Evolutionary conservation across 2,113 vertebrate species (phyloP).

Genomic region (Pipra filicauda): DNA sequence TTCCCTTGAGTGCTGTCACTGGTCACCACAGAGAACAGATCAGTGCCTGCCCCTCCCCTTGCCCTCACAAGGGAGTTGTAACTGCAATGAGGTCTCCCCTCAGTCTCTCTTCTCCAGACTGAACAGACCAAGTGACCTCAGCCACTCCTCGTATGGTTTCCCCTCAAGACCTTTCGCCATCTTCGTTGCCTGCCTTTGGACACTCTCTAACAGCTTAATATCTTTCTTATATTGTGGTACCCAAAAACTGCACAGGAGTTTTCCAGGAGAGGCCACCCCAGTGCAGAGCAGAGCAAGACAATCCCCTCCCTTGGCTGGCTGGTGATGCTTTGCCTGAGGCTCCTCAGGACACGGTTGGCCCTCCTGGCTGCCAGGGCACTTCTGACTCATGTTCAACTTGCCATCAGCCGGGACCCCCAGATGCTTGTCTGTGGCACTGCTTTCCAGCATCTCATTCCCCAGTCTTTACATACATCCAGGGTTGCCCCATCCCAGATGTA

Average conservation of each 20-base stretch:
- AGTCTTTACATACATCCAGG: too few species aligned
- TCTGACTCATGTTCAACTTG: too few species aligned
- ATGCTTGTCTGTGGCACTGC: too few species aligned
- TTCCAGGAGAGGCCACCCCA: not conserved
- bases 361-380: too few species aligned
- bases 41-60: too few species aligned
- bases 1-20: too few species aligned
- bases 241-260: not conserved
- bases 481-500: too few species aligned
- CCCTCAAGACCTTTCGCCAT: not conserved
- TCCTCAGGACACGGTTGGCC: not conserved
- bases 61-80: not conserved
- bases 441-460: too few species aligned
- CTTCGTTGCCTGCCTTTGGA: not conserved
- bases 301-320: not conserved
- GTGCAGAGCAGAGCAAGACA: not conserved
- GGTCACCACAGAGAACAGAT: too few species aligned
- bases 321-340: not conserved
- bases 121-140: not conserved
- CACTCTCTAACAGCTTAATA: not conserved
- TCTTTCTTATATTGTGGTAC: not conserved
- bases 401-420: too few species aligned
- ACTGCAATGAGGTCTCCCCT: not conserved
- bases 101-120: not conserved
- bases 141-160: too few species aligned